Base-by-base conservation (phyloP, 2,888 invertebrate genomes). In the Cantharis rufa region DNA sequence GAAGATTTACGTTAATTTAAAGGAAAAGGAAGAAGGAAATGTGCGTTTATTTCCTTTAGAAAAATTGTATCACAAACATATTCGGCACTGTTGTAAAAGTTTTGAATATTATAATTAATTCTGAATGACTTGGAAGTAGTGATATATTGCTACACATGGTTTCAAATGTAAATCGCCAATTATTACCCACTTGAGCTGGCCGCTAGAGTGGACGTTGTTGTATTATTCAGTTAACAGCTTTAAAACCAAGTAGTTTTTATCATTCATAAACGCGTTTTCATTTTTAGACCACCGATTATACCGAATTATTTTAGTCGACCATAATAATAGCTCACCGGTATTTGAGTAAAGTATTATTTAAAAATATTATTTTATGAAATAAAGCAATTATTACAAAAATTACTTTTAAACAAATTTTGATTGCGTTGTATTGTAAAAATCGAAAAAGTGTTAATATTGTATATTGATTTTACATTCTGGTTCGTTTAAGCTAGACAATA, bases 401-500 rank as follows among this genome's bases (percentile, higher is more conserved):
- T 66, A 16, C 3, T 16, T 63, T 18, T n/a, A 21, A 21, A 13
- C 16, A n/a, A 66, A 66, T 66, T 66, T 64, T 13, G 13, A 64
- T 64, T 64, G 18, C 69, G 71, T 74, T 62, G 13, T 61, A 70
- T 70, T 64, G 64, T 66, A 66, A 68, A 64, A 28, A 66, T 48
- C 48, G n/a, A 48, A n/a, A 76, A 27, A 64, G 72, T 69, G 75
- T 69, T 69, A 16, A 27, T 28, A 69, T 24, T 27, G 78, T 77
- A 70, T 84, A 85, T 84, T 84, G 84, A 85, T 85, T 85, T 83
- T 84, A 80, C 81, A 81, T 82, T 66, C 21, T 24, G 64, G 80
- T 80, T 81, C 78, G 80, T 79, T 81, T 80, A 81, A 81, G 81
- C 82, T 82, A 84, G 84, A 84, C 84, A 84, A 84, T 85, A 85